Base-by-base conservation (phyloP, 2,113 vertebrate genomes). In the Phyllostomus hastatus region DNA sequence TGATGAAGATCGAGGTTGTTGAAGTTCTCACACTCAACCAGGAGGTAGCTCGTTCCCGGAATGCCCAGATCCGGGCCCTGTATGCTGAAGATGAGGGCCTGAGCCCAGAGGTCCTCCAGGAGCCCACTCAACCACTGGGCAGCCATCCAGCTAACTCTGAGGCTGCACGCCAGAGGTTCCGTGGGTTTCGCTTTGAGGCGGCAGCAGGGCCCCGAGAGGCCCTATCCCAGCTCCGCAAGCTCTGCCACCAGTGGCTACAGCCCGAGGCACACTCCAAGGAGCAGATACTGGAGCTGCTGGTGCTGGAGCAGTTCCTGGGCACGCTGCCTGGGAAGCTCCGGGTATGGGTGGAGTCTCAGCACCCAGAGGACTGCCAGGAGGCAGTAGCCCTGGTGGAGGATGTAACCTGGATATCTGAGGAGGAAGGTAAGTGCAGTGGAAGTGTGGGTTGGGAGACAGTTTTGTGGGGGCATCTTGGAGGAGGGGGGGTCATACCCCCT, bases 11-110 rank as follows among this genome's bases (percentile, higher is more conserved):
- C 24, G 26, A 90, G 24, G 81, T 97, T 2, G 94, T 97, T 7
- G 97, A 97, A 54, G 94, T 97, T 54, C 97, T 97, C 35, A 97
- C 97, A 28, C 72, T 97, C 64, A 97, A 97, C 90, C 80, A 96
- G 85, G 93, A 97, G 79, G 88, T 91, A 10, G 97, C 97, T 43
- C 88, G 73, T 61, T 69, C 94, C 22, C 92, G 95, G n/a, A 97
- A 97, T 16, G 95, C 96, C 78, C 94, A 93, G 72, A 96, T 97
- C 20, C 85, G 35, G 11, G 95, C 97, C 16, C 88, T 97, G 24
- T 97, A 97, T 41, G 35, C 88, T 22, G 78, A 90, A 69, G 79
- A 67, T 4, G 61, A 64, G n/a, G 38, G 38, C 73, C 67, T 84
- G 17, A 84, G 26, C n/a, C 35, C 84, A 35, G 50, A 35, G 31